Conservation (phyloP, 2,888 invertebrate species). For the Torymus aiolomorphi region DNA sequence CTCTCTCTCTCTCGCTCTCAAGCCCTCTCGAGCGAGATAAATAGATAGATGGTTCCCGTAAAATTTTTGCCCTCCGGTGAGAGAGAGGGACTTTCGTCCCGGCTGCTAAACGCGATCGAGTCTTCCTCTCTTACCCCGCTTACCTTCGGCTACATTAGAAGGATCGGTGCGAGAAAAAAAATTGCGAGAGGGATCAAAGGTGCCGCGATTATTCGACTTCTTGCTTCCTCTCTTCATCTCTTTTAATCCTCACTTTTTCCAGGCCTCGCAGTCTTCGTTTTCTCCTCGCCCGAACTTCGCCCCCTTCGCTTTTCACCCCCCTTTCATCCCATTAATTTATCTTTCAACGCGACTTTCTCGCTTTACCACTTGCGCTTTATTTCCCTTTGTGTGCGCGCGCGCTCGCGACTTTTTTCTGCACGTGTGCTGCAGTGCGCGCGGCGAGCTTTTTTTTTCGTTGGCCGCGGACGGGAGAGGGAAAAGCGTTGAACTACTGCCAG, state of each 20-base stretch:
- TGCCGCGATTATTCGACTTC: neutral
- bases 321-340: slow-evolving; percentile 1
- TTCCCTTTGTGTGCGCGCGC: neutral
- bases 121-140: too few species aligned
- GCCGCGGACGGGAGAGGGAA: neutral
- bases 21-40: slow-evolving; percentile 10
- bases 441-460: neutral
- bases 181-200: slow-evolving; percentile 3
- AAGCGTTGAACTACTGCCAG: slow-evolving; percentile 6
- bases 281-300: neutral
- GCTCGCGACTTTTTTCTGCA: neutral
- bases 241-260: too few species aligned
- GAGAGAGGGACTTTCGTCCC: too few species aligned
- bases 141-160: too few species aligned
- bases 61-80: slow-evolving; percentile 9
- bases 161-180: neutral
- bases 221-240: too few species aligned
- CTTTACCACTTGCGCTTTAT: slow-evolving; percentile 16
- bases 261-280: neutral
- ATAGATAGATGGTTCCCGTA: slow-evolving; percentile 17
- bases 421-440: neutral
- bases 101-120: too few species aligned
- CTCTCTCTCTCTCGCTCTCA: neutral
- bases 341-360: slow-evolving; percentile 8
- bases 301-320: neutral